Evolutionary conservation across 1,140 invertebrate species (phyloP).

Genomic region (Cotesia typhae): DNA sequence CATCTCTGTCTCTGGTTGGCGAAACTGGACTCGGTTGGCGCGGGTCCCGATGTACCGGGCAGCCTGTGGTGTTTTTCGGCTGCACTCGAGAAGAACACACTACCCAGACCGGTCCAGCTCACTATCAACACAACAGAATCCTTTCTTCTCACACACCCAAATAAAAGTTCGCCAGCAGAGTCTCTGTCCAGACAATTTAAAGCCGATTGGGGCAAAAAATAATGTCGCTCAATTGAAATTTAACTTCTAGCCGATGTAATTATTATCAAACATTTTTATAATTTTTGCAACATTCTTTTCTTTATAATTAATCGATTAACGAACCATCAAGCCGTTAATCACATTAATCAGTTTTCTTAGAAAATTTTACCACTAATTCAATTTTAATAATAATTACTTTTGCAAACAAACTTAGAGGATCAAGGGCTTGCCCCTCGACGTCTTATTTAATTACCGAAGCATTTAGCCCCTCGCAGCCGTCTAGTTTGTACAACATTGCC

Average conservation of each 20-base stretch:
- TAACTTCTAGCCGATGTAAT: background rate
- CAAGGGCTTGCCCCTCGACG: background rate
- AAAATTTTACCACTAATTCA: background rate
- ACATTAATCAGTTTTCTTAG: too few relatives aligned
- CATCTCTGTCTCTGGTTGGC: slow-evolving; percentile 28
- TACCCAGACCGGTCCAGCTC: slow-evolving; percentile 12
- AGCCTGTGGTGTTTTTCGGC: slow-evolving; percentile 37
- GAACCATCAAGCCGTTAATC: too few relatives aligned
- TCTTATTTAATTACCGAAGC: too few relatives aligned
- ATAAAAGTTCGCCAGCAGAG: background rate
- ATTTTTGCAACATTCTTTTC: background rate
- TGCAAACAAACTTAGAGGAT: background rate
- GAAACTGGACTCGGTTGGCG: slow-evolving; percentile 14
- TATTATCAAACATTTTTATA: background rate
- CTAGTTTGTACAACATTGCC: too few relatives aligned
- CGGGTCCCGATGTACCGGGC: slow-evolving; percentile 2
- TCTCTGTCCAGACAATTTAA: background rate
- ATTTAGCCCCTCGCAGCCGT: too few relatives aligned
- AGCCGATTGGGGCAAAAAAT: slow-evolving; percentile 28
- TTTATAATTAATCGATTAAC: background rate
- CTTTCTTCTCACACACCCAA: slow-evolving; percentile 5
- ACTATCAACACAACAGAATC: background rate
- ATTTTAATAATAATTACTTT: background rate
- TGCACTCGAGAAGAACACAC: slow-evolving; percentile 9
- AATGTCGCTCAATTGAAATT: slow-evolving; percentile 29